These are phyloP conservation scores for Tribolium freemani DNA, from an alignment of 2,888 invertebrate genomes.

Conservation along the genomic window DNA sequence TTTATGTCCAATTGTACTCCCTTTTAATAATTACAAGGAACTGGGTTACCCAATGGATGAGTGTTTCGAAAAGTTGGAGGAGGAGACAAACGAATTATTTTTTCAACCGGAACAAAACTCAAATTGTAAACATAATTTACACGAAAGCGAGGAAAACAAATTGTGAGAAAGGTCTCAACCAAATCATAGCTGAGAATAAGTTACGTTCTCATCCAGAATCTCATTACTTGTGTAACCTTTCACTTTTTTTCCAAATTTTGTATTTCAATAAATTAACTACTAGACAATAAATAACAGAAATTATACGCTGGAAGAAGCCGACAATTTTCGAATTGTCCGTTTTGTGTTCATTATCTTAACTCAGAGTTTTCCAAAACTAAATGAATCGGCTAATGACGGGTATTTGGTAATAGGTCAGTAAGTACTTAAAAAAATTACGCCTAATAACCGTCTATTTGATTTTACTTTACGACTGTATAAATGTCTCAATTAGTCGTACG, in stretches of 20 bases:
- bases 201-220: neutral
- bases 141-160: neutral
- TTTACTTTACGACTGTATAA: slow-evolving; percentile 3
- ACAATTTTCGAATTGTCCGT: slow-evolving; percentile 7
- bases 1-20: slow-evolving; percentile 6
- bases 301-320: neutral
- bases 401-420: slow-evolving; percentile 1
- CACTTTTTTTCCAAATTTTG: too few species aligned
- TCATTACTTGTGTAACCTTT: neutral
- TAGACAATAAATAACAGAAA: slow-evolving; percentile 12
- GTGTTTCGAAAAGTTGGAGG: neutral
- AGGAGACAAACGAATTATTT: neutral
- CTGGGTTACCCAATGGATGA: neutral
- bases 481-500: slow-evolving; percentile 14
- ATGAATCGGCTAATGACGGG: slow-evolving; percentile 14
- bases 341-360: slow-evolving; percentile 17
- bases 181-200: neutral
- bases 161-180: neutral
- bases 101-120: neutral
- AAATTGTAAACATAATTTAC: neutral
- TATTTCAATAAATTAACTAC: too few species aligned
- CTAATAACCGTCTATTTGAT: slow-evolving; percentile 9
- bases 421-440: slow-evolving; percentile 3
- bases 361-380: slow-evolving; percentile 9
- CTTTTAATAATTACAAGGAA: neutral